Conservation (phyloP, 2,797 vertebrate species). For the Takifugu rubripes region DNA sequence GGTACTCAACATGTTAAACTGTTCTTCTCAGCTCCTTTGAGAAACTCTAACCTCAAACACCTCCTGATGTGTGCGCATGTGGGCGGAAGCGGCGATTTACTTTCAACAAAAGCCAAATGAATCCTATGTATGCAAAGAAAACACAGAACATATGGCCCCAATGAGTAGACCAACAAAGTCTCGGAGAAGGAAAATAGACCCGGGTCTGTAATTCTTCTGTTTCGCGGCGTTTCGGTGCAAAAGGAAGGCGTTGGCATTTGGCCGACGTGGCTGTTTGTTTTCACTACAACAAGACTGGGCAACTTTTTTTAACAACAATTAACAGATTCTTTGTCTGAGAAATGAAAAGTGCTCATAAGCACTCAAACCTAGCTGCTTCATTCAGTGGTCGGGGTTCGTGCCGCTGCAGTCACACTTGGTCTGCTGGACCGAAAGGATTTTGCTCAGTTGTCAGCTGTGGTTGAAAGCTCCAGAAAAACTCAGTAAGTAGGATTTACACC, state of each 20-base stretch:
- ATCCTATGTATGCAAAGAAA: conserved; percentile 1
- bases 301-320: conserved; percentile 4
- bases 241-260: not conserved
- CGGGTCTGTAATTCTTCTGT: not conserved
- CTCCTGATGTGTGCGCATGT: not conserved
- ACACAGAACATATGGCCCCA: conserved; percentile 2
- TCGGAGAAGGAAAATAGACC: not conserved
- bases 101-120: conserved; percentile 5
- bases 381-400: conserved; percentile 9
- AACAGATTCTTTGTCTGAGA: conserved; percentile 15
- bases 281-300: not conserved
- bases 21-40: not conserved
- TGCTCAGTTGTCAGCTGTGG: not conserved
- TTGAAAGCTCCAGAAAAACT: not conserved
- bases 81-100: not conserved
- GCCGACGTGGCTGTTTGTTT: not conserved
- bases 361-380: conserved; percentile 17
- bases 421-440: not conserved
- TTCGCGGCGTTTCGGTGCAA: not conserved
- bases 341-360: conserved; percentile 21
- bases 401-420: not conserved
- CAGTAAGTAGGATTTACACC: not conserved
- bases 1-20: not conserved
- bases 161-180: not conserved
- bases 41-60: not conserved